phyloP scores from a whole-genome alignment of 2,113 vertebrate species.

The Melospiza georgiana region DNA sequence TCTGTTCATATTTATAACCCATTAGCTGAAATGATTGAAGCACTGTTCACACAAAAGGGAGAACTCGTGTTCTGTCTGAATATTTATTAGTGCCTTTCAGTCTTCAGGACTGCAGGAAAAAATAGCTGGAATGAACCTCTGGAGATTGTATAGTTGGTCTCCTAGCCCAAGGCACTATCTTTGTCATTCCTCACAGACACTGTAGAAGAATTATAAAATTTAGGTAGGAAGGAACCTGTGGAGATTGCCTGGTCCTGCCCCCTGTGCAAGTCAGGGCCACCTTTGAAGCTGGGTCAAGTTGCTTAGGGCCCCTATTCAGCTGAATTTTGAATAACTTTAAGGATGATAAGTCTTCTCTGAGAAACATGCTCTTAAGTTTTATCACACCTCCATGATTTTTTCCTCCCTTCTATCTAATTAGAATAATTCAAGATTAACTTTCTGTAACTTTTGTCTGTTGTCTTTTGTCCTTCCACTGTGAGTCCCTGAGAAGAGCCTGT shows the following conservation, averaged over 20 bases:
- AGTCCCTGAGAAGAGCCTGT: not conserved
- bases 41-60: not conserved
- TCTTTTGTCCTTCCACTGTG: not conserved
- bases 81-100: constrained; percentile 11
- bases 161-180: constrained; percentile 31
- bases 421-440: not conserved
- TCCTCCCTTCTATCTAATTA: not conserved
- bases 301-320: not conserved
- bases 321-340: not conserved
- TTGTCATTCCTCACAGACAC: constrained; percentile 12
- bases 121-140: not conserved
- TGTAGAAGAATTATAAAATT: not conserved
- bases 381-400: not conserved
- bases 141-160: not conserved
- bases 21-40: not conserved
- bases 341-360: not conserved
- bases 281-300: not conserved
- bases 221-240: not conserved
- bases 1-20: not conserved
- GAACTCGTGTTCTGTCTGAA: not conserved
- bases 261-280: not conserved
- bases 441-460: not conserved
- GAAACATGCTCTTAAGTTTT: not conserved
- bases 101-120: not conserved
- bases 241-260: not conserved